Base-by-base conservation (phyloP, 2,113 vertebrate genomes). In the Cacatua alba region DNA sequence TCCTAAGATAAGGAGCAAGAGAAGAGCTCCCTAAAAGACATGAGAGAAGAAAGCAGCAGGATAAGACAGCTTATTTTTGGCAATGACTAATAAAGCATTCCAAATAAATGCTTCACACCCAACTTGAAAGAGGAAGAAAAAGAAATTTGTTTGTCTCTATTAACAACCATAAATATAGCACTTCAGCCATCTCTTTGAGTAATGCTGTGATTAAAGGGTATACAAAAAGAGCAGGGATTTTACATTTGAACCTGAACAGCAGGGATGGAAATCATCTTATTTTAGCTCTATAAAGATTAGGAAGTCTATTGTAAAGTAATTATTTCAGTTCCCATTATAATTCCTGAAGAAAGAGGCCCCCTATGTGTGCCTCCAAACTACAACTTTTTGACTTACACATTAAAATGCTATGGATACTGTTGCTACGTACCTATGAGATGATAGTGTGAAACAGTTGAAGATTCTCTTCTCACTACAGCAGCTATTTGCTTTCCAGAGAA, bases 271-370 rank as follows among this genome's bases (percentile, higher is more conserved):
- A 62, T 52, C 0, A 0, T 75, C 51, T 74, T 70, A 71, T 75
- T 92, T 88, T 49, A 78, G n/a, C 35, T 81, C 16, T 68, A 81
- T 64, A 70, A 82, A 91, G 91, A 94, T 78, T 71, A 92, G 26
- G 55, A 70, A 81, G 43, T 70, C 72, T 81, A 67, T 6, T 82
- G 51, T 46, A 86, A 86, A 33, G 13, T 48, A 84, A 75, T 71
- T 0, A 51, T 70, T 94, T 86, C 17, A 70, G 60, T 51, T 91
- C 60, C 43, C 57, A 44, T 78, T 84, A 51, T 28, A 92, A 86
- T 68, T 81, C 51, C 60, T 57, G 48, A 89, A 92, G 64, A 83
- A 90, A 74, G 25, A 39, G 31, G 14, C 21, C 25, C 26, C 20
- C 43, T 63, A 5, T 10, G 5, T 28, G n/a, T 51, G 18, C 14